Evolutionary conservation across 2,113 vertebrate species (phyloP).

Genomic region (Sebastes fasciatus): DNA sequence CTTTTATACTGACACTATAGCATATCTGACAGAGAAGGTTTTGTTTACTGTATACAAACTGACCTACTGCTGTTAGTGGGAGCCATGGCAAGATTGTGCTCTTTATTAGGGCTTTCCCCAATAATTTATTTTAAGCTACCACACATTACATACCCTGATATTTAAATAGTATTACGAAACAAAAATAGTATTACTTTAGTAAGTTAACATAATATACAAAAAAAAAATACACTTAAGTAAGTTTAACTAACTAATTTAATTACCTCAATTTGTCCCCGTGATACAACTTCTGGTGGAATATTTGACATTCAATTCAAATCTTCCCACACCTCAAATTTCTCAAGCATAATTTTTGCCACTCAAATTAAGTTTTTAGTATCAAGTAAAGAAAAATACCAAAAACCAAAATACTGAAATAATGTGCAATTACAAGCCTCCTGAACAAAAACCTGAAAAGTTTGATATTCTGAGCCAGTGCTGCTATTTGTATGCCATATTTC

Average conservation of each 20-base stretch:
- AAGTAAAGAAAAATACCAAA: not conserved
- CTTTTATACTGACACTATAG: not conserved
- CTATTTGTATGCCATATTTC: not conserved
- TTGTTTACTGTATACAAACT: not conserved
- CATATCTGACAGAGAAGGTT: not conserved
- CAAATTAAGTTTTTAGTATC: not conserved
- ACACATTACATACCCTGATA: not conserved
- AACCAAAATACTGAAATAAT: not conserved
- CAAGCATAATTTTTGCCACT: not conserved
- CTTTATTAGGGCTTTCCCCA: not conserved
- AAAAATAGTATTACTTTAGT: too few species aligned
- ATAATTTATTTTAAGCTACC: not conserved
- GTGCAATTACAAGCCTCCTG: too few species aligned
- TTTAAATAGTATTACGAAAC: too few species aligned
- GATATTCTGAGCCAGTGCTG: not conserved
- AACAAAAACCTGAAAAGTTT: not conserved
- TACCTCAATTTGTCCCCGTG: not conserved
- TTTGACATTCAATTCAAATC: conserved; percentile 1
- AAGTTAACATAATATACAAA: not conserved
- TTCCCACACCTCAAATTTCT: not conserved
- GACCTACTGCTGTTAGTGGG: not conserved
- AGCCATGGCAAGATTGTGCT: not conserved
- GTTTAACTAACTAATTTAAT: not conserved
- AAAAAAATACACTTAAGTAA: not conserved
- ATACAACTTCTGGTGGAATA: not conserved